These are phyloP conservation scores for Saiga tatarica DNA, from an alignment of 2,113 vertebrate genomes.

Conservation along the genomic window DNA sequence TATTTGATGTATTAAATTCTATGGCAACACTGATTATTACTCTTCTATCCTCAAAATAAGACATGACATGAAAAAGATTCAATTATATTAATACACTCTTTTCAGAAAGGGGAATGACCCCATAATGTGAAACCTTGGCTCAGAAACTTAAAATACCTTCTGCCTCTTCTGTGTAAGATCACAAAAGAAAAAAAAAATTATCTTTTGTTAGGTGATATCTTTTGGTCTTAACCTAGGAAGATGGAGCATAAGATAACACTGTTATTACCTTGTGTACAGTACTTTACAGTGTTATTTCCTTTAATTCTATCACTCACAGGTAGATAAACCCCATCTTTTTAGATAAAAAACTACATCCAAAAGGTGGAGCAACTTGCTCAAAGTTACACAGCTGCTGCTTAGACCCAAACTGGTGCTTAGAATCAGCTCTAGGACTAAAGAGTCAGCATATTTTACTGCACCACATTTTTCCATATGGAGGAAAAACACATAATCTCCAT, in stretches of 20 bases:
- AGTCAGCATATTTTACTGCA: background rate
- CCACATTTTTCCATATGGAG: background rate
- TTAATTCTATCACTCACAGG: conserved; percentile 2
- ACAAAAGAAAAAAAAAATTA: background rate
- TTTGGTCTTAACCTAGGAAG: conserved; percentile 4
- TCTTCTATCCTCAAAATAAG: conserved; percentile 3
- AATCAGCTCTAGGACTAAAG: background rate
- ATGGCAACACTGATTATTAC: background rate
- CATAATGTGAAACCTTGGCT: background rate
- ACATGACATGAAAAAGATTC: background rate
- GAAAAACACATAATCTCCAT: background rate
- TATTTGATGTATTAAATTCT: background rate
- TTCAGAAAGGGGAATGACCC: background rate
- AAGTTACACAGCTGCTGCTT: background rate
- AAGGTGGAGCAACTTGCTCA: background rate
- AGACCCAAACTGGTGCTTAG: background rate
- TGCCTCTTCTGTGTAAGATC: background rate
- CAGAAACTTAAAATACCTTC: background rate
- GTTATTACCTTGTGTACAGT: background rate
- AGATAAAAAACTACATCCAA: background rate
- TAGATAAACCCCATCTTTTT: background rate
- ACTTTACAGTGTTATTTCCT: background rate
- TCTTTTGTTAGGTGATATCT: background rate
- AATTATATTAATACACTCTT: background rate
- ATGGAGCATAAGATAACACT: background rate